Evolutionary conservation across 2,888 invertebrate species (phyloP), one percentile per base, ranked within the genome.

Genomic region (Nephrotoma flavescens): DNA sequence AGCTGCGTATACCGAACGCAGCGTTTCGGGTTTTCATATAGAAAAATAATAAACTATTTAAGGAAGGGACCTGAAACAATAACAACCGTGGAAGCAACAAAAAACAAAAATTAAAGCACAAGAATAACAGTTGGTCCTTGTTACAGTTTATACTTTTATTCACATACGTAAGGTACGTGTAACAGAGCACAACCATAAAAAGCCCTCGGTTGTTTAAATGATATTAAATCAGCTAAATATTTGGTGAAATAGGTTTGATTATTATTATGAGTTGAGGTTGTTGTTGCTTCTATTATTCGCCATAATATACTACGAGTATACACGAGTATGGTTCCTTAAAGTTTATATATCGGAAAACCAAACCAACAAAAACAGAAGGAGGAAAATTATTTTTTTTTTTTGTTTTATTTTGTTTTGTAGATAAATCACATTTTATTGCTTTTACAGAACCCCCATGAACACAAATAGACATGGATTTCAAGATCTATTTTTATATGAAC

Each of bases 401-500:
- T 71, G 71, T 71, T 19, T 19, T 19, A 3, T 31, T 71, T 71
- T 71, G 71, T 71, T 71, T 71, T 11, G 31, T 31, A 86, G 47
- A 86, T 86, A 86, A 86, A 86, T 86, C 86, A 86, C 86, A 45
- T 86, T 86, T 86, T 86, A 86, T 86, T 86, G 47, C 86, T 45
- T 45, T 47, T 44, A 86, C 86, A 47, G 47, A 41, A 86, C 86
- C 86, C 86, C 45, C 71, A 71, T 71, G 71, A 71, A 71, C 71
- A 85, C 86, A 41, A 86, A 86, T 86, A 86, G 86, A 86, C 86
- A 86, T 86, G 42, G 42, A 85, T 85, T 44, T 87, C 45, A 86
- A 41, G 87, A 87, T 87, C 88, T 83, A 42, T 52, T 71, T 87
- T 87, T 83, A 87, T 85, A 57, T 86, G 85, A 71, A 45, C 87